Evolutionary conservation across 2,888 invertebrate genomes (phyloP), one percentile per base, ranked within the genome.

Genomic region (Idaea dimidiata): DNA sequence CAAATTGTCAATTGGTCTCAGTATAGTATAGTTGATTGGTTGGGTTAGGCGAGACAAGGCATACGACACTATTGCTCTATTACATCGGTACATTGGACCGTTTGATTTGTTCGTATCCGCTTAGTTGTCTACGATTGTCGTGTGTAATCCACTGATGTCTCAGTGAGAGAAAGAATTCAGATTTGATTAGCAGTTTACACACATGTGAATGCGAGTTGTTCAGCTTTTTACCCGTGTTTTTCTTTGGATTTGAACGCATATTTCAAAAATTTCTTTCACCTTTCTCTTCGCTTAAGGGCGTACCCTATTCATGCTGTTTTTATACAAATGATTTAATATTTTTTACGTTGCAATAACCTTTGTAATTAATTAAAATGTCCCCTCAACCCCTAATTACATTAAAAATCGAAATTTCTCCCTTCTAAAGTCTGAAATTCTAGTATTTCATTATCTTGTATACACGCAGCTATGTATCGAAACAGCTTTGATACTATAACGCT

Each of bases 141-240:
- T 1, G 43, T 43, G 8, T 43, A 14, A 10, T 43, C 3, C 43
- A 43, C 14, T 43, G 24, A 24, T 24, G 24, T 24, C 24, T 24
- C 24, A 24, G 24, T 24, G 14, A 43, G 43, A 43, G 8, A 3
- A 7, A 43, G 43, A 10, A 10, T 43, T 43, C 14, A 43, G 2
- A 43, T 43, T 43, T 17, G 16, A 56, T 56, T 56, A 18, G 56
- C 56, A 56, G 56, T 56, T 10, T 18, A 56, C 54, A 18, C 18
- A 56, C 54, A 18, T 56, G 56, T 56, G 56, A 17, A 18, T 56
- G 56, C 56, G 56, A 56, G 56, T 56, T 56, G 56, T 17, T 56
- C 14, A 8, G 43, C 43, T 43, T 43, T 43, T 43, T 43, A 43
- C 43, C 43, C 43, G 43, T 43, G 43, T 43, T 43, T 43, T 43